Percentiles rank a stretch among this genome's conserved stretches.
These are phyloP conservation scores for Iselma pallidipennis DNA, from an alignment of 2,888 invertebrate genomes.

Conservation along the genomic window DNA sequence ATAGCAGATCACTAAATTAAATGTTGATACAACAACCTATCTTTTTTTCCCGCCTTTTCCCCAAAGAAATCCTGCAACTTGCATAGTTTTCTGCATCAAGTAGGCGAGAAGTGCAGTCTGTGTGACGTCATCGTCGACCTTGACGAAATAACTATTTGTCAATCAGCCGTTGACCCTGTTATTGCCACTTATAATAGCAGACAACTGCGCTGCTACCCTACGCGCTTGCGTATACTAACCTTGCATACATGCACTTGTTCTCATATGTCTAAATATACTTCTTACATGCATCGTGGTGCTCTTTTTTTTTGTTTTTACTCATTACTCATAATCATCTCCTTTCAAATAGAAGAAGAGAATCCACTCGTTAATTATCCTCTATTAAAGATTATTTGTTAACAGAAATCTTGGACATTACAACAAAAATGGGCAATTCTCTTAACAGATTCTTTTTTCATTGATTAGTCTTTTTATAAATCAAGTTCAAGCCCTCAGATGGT, in stretches of 20 bases:
- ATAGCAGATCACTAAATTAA: no score
- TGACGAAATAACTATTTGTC: conserved; percentile 55
- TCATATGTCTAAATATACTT: conserved; percentile 29
- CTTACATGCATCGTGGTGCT: conserved; percentile 7
- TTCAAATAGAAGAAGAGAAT: not conserved
- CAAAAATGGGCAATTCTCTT: not conserved
- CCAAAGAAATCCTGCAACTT: not conserved
- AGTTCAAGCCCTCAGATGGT: no score
- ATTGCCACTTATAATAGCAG: conserved; percentile 44
- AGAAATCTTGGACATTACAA: not conserved
- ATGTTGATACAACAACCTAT: not conserved
- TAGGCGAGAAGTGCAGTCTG: conserved; percentile 32
- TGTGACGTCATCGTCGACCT: conserved; percentile 52
- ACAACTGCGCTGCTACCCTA: conserved; percentile 30
- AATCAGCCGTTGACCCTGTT: conserved; percentile 55
- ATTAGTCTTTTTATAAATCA: no score
- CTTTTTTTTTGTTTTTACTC: conserved; percentile 2
- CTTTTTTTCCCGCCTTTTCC: not conserved
- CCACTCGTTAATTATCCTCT: not conserved
- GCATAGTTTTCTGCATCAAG: conserved; percentile 22
- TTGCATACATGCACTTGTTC: conserved; percentile 35
- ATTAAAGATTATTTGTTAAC: conserved; percentile 7
- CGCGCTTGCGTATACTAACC: conserved; percentile 34
- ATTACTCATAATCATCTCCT: not conserved
- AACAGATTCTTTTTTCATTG: not conserved